Conservation (phyloP, 2,888 invertebrate genomes). For the Ectropis crepuscularia region DNA sequence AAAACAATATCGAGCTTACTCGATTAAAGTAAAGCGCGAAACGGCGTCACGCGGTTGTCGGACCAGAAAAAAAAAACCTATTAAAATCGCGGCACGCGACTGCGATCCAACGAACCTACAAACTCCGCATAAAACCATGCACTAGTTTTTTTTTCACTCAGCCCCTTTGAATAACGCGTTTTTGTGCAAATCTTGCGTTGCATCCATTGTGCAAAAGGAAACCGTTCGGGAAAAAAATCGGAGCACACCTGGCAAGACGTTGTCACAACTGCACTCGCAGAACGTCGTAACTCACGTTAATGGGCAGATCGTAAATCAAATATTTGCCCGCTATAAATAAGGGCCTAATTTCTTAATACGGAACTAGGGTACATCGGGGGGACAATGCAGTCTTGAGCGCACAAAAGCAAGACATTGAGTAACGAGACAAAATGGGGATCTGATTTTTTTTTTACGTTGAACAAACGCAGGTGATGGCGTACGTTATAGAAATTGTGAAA, state of each 20-base stretch:
- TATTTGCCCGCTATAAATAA: conserved; percentile 69
- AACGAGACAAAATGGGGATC: conserved; percentile 77
- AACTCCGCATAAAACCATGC: conserved; percentile 58
- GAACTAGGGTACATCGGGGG: conserved; percentile 52
- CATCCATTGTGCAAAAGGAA: conserved; percentile 75
- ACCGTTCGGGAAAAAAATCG: conserved; percentile 65
- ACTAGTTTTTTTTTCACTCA: conserved; percentile 63
- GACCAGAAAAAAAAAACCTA: conserved; percentile 57
- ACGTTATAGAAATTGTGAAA: conserved; percentile 71
- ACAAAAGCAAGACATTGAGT: conserved; percentile 77
- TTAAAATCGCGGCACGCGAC: conserved; percentile 76
- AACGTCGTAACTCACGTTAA: conserved; percentile 61
- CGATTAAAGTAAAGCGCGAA: conserved; percentile 41
- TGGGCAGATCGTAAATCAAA: conserved; percentile 65
- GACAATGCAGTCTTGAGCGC: conserved; percentile 65
- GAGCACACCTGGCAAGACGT: conserved; percentile 77
- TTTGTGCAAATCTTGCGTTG: conserved; percentile 82
- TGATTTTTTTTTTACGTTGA: conserved; percentile 64
- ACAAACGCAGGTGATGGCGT: conserved; percentile 74
- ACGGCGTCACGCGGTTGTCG: conserved; percentile 51
- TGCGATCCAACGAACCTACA: conserved; percentile 56
- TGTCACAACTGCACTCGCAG: conserved; percentile 37
- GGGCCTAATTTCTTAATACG: conserved; percentile 69
- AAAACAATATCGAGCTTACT: conserved; percentile 42
- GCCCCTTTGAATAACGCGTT: conserved; percentile 71